A percentile compares a stretch with the other conserved stretches of the same genome.
Conservation (phyloP, 2,797 vertebrate species). For the Harpagifer antarcticus region DNA sequence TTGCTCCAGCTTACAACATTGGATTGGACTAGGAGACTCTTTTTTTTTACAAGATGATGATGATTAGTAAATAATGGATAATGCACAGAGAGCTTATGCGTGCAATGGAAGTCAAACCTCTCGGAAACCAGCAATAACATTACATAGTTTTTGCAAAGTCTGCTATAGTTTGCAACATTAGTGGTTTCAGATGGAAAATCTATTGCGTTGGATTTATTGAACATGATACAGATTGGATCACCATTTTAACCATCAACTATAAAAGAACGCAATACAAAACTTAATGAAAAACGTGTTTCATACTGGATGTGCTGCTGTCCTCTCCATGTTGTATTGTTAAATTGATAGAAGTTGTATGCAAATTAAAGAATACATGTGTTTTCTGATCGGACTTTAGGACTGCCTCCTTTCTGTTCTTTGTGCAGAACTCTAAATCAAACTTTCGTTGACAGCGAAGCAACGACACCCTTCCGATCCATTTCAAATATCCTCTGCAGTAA, state of each 20-base stretch:
- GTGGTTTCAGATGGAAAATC: not conserved
- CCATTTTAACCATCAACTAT: conserved; percentile 1
- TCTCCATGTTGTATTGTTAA: not conserved
- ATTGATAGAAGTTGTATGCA: not conserved
- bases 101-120: conserved; percentile 13
- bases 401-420: not conserved
- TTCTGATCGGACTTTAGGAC: not conserved
- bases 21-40: conserved; percentile 16
- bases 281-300: not conserved
- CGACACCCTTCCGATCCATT: conserved; percentile 22
- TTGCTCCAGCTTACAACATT: conserved; percentile 34
- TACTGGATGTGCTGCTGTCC: not conserved
- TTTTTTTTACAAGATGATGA: conserved; percentile 22
- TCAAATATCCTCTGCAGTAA: conserved; percentile 46
- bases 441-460: conserved; percentile 9
- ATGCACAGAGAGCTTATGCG: not conserved
- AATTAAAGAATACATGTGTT: not conserved
- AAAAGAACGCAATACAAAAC: not conserved
- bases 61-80: conserved; percentile 53
- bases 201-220: conserved; percentile 20
- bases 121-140: not conserved
- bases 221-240: conserved; percentile 13
- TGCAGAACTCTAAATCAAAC: conserved; percentile 34
- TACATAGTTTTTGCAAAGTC: not conserved
- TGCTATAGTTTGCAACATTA: not conserved